phyloP scores from a whole-genome alignment of 2,113 vertebrate species.

The Microtus montanus region DNA sequence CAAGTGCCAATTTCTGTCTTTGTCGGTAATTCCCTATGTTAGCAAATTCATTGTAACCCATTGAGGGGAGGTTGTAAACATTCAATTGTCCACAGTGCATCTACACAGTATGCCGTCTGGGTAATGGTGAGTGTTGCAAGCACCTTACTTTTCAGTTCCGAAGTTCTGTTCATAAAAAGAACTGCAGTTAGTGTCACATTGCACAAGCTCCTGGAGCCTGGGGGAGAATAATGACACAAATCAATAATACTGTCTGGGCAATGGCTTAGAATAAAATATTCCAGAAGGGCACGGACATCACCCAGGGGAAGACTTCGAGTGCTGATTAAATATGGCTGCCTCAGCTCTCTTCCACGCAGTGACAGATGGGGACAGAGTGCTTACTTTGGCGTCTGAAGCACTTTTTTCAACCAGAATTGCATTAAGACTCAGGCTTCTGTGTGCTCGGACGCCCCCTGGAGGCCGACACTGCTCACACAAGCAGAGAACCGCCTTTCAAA shows the following conservation, averaged over 20 bases:
- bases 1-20: neutral
- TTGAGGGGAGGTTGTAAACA: neutral
- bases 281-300: constrained; percentile 75
- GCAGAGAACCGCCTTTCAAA: neutral
- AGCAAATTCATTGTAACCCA: constrained; percentile 23
- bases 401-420: constrained; percentile 71
- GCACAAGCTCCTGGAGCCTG: constrained; percentile 60
- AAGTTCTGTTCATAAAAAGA: constrained; percentile 18
- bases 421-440: constrained; percentile 68
- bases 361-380: constrained; percentile 72
- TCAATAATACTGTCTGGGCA: constrained; percentile 79
- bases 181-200: constrained; percentile 53
- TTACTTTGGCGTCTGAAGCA: constrained; percentile 68
- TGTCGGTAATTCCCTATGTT: neutral
- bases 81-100: neutral
- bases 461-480: constrained; percentile 69
- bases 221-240: constrained; percentile 71
- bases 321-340: constrained; percentile 80
- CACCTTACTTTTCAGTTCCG: neutral
- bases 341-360: constrained; percentile 69
- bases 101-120: neutral
- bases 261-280: constrained; percentile 80
- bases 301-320: constrained; percentile 73
- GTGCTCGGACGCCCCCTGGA: constrained; percentile 85
- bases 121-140: neutral